Evolutionary conservation across 2,888 invertebrate species (phyloP), one percentile per base, ranked within the genome.

Genomic region (Dynastes tityus): DNA sequence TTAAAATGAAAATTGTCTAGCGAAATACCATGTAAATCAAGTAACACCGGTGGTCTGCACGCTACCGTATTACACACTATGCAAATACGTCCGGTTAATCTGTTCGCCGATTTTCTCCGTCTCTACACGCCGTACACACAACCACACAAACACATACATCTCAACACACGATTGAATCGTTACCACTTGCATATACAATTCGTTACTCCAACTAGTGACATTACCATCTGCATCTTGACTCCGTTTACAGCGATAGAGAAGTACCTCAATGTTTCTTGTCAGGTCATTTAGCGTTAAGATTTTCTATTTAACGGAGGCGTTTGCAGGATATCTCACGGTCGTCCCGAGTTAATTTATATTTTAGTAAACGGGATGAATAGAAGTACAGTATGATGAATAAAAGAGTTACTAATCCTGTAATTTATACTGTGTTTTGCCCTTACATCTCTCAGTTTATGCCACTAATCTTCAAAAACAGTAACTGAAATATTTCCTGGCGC

Each of bases 31-130:
- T 55, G 40, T 40, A 55, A 67, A 11, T 16, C 16, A 65, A 64
- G 75, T 75, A 63, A 78, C 71, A 58, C 58, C 27, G 78, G 76
- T 78, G 78, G 79, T 79, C 74, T 70, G 73, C 77, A 76, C 53
- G 84, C 85, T 84, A 82, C 85, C 81, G 84, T 83, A 83, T 85
- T 85, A 85, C 85, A 80, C 84, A 82, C 82, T 85, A 85, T 85
- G 86, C 85, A 84, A 86, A 86, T 86, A 84, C 83, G 83, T 82
- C 81, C 81, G 82, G 82, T 85, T 86, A 86, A 86, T 86, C 86
- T 86, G 85, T 85, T 84, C 83, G 78, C 70, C 75, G 74, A 78
- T 76, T 79, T 79, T 78, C 77, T 78, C 80, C 81, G 82, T 81
- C 82, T 82, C 81, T 81, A 82, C 82, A 80, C 78, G 37, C 22